Conservation (phyloP, 2,888 invertebrate species). For the Cephus nigrinus region DNA sequence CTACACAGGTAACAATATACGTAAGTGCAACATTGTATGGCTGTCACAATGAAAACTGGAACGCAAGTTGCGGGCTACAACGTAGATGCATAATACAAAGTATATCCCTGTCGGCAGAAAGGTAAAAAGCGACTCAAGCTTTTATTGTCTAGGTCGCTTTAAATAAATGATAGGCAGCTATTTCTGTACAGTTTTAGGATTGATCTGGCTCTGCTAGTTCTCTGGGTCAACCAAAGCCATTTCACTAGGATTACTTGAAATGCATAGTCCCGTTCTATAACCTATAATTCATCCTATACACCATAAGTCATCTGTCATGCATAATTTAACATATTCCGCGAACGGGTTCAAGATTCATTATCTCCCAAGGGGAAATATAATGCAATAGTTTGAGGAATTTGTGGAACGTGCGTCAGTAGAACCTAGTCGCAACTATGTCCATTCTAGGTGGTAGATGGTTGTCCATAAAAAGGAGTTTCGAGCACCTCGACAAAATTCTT, state of each 20-base stretch:
- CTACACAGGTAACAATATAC: not conserved
- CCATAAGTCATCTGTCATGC: not conserved
- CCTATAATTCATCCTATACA: not conserved
- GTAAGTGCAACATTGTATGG: not conserved
- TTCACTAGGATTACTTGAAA: not conserved
- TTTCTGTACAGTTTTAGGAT: slow-evolving; percentile 4
- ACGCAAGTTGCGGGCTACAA: not conserved
- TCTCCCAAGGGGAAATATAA: not conserved
- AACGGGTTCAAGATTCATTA: not conserved
- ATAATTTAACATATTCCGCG: not conserved
- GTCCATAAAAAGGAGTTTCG: not conserved
- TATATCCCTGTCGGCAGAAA: not conserved
- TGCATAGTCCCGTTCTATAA: not conserved
- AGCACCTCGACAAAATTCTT: not conserved
- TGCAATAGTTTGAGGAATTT: not conserved
- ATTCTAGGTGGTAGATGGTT: not conserved
- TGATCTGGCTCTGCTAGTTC: not conserved
- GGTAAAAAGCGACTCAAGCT: not conserved
- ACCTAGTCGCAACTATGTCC: not conserved
- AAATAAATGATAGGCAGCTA: slow-evolving; percentile 3
- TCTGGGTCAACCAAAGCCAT: not conserved
- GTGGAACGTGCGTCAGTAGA: not conserved
- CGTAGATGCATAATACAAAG: not conserved
- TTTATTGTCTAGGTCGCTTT: slow-evolving; percentile 5
- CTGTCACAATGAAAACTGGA: not conserved